A percentile compares a stretch with the other conserved stretches of the same genome.
Conservation (phyloP, 2,888 invertebrate genomes). For the Drosophila melanosoma region DNA sequence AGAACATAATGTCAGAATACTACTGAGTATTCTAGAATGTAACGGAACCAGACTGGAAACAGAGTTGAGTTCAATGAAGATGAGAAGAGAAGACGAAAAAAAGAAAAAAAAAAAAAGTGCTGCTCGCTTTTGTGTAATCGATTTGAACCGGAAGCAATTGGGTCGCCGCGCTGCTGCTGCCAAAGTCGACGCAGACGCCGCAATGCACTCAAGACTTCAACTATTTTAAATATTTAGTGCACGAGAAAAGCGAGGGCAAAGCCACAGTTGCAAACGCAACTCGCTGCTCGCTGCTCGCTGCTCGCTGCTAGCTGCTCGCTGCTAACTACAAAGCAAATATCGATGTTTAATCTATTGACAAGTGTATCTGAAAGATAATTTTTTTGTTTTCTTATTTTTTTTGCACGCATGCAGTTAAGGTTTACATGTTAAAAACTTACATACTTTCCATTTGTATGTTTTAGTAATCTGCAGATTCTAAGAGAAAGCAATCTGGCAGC, state of each 20-base stretch:
- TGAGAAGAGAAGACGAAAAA: constrained; percentile 29
- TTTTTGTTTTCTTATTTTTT: constrained; percentile 4
- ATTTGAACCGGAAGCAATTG: constrained; percentile 82
- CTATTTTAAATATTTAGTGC: constrained; percentile 82
- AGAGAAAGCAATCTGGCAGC: not conserved
- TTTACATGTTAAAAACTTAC: not conserved
- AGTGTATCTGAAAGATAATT: constrained; percentile 38
- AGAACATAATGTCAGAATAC: constrained; percentile 51
- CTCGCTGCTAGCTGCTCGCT: constrained; percentile 45
- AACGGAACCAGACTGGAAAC: constrained; percentile 47
- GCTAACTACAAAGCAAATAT: constrained; percentile 60
- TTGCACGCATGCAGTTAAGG: constrained; percentile 18
- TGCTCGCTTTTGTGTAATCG: constrained; percentile 75
- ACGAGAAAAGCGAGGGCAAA: constrained; percentile 71
- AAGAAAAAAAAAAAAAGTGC: constrained; percentile 56
- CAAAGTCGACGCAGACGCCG: constrained; percentile 10
- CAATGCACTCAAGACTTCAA: constrained; percentile 59
- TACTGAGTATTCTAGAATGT: constrained; percentile 37
- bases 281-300: constrained; percentile 30
- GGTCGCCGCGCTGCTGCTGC: constrained; percentile 32
- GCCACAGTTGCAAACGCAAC: constrained; percentile 24
- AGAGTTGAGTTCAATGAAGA: constrained; percentile 30
- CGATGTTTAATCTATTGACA: constrained; percentile 43
- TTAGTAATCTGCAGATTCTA: not conserved
- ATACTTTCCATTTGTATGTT: constrained; percentile 1